Evolutionary conservation across 2,888 invertebrate genomes (phyloP), one percentile per base, ranked within the genome.

Genomic region (Macrophya annulata): DNA sequence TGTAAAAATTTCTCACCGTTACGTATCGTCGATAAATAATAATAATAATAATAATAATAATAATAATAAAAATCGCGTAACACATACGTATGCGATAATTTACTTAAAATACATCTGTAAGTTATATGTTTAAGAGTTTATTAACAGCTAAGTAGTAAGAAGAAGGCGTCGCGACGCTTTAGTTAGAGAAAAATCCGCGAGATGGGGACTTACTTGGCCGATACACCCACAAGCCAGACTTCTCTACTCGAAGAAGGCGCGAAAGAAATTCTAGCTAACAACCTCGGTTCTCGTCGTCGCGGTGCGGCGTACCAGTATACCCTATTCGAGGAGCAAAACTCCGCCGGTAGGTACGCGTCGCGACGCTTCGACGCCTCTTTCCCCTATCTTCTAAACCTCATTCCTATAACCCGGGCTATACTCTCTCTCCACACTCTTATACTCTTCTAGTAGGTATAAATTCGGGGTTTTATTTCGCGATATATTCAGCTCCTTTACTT

Each of bases 181-280:
- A 88, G 88, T 93, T 92, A 88, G 88, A 90, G 91, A 90, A 92
- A 92, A 91, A 90, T 92, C 92, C 92, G 92, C 90, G 90, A 93
- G 92, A 93, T 93, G 92, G 92, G 89, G 92, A 90, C 92, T 90
- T 90, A 90, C 92, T 90, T 90, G 15, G 62, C 12, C 68, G 83
- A 48, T 83, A 65, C 71, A 59, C 59, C 59, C 31, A 62, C 81
- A n/a, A 71, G 40, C 31, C 51, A 8, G 4, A n/a, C 6, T 31
- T 12, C 76, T 12, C 76, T 9, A 25, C 81, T 37, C 45, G 25
- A 81, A 81, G 81, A 81, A 62, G 81, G 81, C 81, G 81, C 81
- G 81, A 81, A 81, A 81, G 81, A 81, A 81, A 65, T 62, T 48
- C 45, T 25, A 25, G 21, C 76, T 25, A 62, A 12, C 62, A 62